Evolutionary conservation across 2,888 invertebrate genomes (phyloP).

Genomic region (Perizoma affinitatum): DNA sequence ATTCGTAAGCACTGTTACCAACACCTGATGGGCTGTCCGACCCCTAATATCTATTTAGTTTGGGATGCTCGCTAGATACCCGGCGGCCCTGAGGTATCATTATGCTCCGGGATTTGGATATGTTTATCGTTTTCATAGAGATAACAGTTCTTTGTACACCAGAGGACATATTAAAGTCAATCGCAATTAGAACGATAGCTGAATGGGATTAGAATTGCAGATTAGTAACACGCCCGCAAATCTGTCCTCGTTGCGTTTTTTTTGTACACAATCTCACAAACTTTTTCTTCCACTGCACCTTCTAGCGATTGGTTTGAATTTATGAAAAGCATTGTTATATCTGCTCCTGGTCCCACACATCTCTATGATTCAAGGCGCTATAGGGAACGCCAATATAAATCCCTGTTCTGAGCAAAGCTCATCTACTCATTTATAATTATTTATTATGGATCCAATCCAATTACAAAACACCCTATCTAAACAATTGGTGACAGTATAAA

Average conservation of each 20-base stretch:
- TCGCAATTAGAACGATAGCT: background rate
- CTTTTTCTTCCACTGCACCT: too few relatives aligned
- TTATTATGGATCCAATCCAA: too few relatives aligned
- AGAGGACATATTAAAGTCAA: conserved; percentile 1
- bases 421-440: too few relatives aligned
- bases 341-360: too few relatives aligned
- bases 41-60: background rate
- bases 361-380: too few relatives aligned
- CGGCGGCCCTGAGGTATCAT: conserved; percentile 14
- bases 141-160: conserved; percentile 4
- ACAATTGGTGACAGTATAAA: background rate
- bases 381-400: too few relatives aligned
- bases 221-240: background rate
- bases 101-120: background rate
- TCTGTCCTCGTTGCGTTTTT: background rate
- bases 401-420: too few relatives aligned
- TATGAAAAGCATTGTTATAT: too few relatives aligned
- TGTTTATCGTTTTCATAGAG: conserved; percentile 2
- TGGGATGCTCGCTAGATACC: conserved; percentile 11
- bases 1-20: too few relatives aligned
- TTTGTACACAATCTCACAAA: background rate
- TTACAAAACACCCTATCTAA: background rate
- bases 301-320: too few relatives aligned
- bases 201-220: background rate
- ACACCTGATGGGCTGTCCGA: background rate